Evolutionary conservation across 2,888 invertebrate genomes (phyloP).

Genomic region (Zelleria hepariella): DNA sequence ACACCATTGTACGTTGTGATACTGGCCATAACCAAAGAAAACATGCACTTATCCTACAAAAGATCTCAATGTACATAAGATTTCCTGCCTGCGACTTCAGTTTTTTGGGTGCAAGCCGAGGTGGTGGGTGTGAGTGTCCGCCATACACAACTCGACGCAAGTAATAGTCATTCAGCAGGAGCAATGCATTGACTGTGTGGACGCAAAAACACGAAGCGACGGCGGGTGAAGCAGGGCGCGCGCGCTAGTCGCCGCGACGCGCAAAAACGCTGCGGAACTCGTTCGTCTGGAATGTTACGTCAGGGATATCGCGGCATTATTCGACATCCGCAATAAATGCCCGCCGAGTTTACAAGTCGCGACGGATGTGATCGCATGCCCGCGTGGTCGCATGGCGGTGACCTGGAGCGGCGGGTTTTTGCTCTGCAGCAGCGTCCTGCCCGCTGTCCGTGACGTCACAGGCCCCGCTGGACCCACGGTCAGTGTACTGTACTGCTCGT

Average conservation of each 20-base stretch:
- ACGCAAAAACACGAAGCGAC: neutral
- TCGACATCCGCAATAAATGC: neutral
- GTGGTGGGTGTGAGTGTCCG: neutral
- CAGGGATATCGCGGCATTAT: neutral
- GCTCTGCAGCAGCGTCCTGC: neutral
- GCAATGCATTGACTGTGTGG: neutral
- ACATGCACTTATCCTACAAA: too few species aligned
- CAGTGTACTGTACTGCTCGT: too few species aligned
- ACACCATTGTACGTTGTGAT: too few species aligned
- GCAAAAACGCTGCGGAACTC: neutral
- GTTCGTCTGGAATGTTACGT: neutral
- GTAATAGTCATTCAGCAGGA: neutral
- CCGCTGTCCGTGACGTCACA: neutral
- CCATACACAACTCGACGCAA: neutral
- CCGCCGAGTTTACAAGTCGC: neutral
- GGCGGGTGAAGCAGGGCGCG: neutral
- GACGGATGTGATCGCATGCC: neutral
- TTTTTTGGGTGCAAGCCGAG: neutral
- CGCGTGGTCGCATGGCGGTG: neutral
- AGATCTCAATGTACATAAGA: too few species aligned
- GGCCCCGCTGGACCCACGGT: too few species aligned
- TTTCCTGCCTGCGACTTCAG: neutral
- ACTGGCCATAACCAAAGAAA: too few species aligned
- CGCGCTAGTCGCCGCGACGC: neutral
- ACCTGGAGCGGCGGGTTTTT: neutral